Evolutionary conservation across 2,797 vertebrate genomes (phyloP).

Genomic region (Crocodylus rhombifer): DNA sequence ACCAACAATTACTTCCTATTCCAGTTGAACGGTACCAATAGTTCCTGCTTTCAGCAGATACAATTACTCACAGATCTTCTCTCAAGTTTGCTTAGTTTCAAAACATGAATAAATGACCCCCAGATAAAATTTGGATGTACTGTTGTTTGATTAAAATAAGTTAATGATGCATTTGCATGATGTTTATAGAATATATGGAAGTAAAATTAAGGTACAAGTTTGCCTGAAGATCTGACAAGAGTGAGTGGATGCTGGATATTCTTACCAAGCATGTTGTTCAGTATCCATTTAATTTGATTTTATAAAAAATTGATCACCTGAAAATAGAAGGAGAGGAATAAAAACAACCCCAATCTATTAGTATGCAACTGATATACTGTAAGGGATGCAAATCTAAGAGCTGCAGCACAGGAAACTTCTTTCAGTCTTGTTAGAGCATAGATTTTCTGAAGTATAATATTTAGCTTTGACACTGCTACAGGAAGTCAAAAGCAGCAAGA

Average conservation of each 20-base stretch:
- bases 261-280: background rate
- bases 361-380: background rate
- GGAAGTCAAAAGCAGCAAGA: background rate
- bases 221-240: background rate
- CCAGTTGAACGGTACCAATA: background rate
- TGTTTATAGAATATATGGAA: background rate
- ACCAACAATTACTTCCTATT: background rate
- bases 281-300: background rate
- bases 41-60: background rate
- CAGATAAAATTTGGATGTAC: background rate
- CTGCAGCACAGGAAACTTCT: background rate
- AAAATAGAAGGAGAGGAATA: background rate
- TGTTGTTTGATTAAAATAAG: background rate
- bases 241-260: background rate
- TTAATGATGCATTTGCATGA: background rate
- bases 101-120: background rate
- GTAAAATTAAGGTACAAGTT: background rate
- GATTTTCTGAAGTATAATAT: background rate
- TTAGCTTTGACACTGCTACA: background rate
- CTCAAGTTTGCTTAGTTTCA: background rate
- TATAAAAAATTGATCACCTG: background rate
- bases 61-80: background rate
- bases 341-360: background rate
- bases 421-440: background rate
- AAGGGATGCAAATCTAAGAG: background rate